Base-by-base conservation (phyloP, 1,140 invertebrate genomes). In the Sinella curviseta region DNA sequence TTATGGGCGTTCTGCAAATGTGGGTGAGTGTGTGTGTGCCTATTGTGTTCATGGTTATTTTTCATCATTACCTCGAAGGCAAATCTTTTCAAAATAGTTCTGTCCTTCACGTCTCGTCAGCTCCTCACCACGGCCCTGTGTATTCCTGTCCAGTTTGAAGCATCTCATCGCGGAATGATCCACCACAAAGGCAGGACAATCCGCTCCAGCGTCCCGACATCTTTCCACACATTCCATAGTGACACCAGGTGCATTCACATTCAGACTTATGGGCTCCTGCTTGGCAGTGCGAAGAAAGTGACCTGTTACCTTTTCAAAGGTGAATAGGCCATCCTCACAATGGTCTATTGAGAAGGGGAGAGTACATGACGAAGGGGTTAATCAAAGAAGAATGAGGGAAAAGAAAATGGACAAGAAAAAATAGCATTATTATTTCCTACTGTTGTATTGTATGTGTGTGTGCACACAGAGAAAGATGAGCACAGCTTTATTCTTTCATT, bases 81-180 rank as follows among this genome's bases (percentile, higher is more conserved):
- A 89, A 54, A 89, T 86, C 77, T 89, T 89, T 80, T 89, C 89
- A 83, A 88, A 89, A 80, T 88, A 89, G 80, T 86, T 88, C 73
- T 86, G 86, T 2, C 86, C 87, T 55, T 87, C 86, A 35, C 86
- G 83, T 16, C 84, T 81, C 0, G 86, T 85, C 16, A 89, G 82
- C 28, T 88, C 87, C 30, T 86, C 85, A 0, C 86, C 85, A 12
- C 88, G 80, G 0, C 88, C 88, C 83, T 89, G 88, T 4, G 89
- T 88, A 80, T 89, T 89, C 4, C 88, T 81, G 80, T 89, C 88
- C 74, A 89, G 82, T 82, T 87, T 87, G 81, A 88, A 87, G 80
- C 88, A 89, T 70, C 87, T 84, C 85, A 85, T 87, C 77, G 83
- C 86, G 78, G 80, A 86, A 81, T 89, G 89, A 79, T 89, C 88